A percentile compares a stretch with the other conserved stretches of the same genome.
Conservation (phyloP, 2,888 invertebrate species). For the Protonemura montana region DNA sequence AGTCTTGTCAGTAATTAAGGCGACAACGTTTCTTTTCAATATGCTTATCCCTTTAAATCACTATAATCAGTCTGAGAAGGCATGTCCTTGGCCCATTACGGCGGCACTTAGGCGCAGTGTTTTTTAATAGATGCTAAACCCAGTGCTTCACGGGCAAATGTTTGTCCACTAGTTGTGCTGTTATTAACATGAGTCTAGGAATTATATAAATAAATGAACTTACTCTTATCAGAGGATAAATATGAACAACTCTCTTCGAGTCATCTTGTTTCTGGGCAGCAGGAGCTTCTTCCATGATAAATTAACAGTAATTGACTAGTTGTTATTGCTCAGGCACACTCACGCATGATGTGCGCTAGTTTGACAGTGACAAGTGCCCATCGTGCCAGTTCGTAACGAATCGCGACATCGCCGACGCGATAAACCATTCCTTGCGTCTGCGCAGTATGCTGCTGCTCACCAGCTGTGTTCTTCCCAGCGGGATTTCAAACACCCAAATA, state of each 20-base stretch:
- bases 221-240: conserved; percentile 85
- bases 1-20: background rate
- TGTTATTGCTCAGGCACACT: conserved; percentile 15
- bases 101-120: too few species aligned
- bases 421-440: too few species aligned
- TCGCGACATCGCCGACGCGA: background rate
- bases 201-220: conserved; percentile 53
- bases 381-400: background rate
- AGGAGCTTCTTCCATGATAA: conserved; percentile 44
- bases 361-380: conserved; percentile 30
- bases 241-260: conserved; percentile 75
- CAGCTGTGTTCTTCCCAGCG: too few species aligned
- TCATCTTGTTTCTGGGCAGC: conserved; percentile 57
- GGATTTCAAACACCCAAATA: too few species aligned
- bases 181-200: background rate
- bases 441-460: too few species aligned
- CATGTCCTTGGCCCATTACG: background rate
- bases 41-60: background rate
- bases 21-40: background rate
- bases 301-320: background rate
- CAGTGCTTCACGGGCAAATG: too few species aligned
- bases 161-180: too few species aligned
- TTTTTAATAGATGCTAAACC: too few species aligned
- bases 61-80: background rate
- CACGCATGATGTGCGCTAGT: background rate